Conservation (phyloP, 2,113 vertebrate species). For the Pelecanoides urinatrix region DNA sequence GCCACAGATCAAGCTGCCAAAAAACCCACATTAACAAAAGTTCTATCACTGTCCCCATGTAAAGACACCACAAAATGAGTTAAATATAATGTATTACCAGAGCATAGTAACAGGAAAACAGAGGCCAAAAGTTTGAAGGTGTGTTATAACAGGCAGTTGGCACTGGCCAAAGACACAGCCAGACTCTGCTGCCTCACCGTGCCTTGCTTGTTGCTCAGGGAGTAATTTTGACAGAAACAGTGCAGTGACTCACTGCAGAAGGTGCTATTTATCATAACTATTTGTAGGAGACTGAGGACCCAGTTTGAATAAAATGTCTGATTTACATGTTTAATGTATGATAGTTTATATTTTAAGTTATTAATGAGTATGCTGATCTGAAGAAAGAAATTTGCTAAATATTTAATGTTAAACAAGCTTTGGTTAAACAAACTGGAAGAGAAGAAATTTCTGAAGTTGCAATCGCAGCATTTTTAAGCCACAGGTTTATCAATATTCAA, state of each 20-base stretch:
- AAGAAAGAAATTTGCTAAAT: constrained; percentile 68
- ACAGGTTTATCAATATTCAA: constrained; percentile 45
- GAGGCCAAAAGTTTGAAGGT: not conserved
- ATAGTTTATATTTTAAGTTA: constrained; percentile 65
- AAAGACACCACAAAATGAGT: not conserved
- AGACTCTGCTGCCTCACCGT: not conserved
- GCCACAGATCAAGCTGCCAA: not conserved
- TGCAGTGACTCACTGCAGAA: constrained; percentile 11
- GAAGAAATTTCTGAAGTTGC: constrained; percentile 55
- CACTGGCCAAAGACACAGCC: not conserved
- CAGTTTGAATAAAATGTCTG: constrained; percentile 52
- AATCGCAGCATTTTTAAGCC: not conserved
- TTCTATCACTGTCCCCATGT: rapidly evolving
- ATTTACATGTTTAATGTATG: constrained; percentile 46
- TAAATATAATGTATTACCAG: not conserved
- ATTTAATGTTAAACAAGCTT: constrained; percentile 69
- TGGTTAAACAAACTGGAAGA: constrained; percentile 62
- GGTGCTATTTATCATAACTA: constrained; percentile 17
- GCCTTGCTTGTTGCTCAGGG: not conserved
- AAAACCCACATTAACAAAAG: not conserved
- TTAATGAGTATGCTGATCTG: constrained; percentile 65
- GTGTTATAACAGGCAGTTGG: not conserved
- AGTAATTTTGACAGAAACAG: not conserved
- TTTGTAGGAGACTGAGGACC: not conserved
- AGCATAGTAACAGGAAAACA: not conserved